Percentiles rank a stretch among this genome's conserved stretches.
These are phyloP conservation scores for Drepana falcataria DNA, from an alignment of 2,888 invertebrate genomes.

Conservation along the genomic window DNA sequence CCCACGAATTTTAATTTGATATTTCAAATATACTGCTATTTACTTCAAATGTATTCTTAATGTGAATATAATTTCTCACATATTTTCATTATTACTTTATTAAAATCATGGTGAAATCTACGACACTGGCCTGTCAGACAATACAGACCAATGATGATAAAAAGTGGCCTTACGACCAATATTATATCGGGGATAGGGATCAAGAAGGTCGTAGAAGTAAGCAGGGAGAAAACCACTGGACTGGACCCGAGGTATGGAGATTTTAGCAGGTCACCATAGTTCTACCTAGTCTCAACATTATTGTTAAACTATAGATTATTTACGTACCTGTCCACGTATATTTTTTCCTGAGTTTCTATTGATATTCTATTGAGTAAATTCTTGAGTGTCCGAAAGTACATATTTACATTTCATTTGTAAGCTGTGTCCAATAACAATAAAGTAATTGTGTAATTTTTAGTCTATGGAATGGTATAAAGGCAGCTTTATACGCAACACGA, in stretches of 20 bases:
- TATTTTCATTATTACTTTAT: too few species aligned
- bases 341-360: too few species aligned
- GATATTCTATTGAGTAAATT: too few species aligned
- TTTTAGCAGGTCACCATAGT: too few species aligned
- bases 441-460: conserved; percentile 23
- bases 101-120: conserved; percentile 9
- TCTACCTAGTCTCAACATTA: too few species aligned
- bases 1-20: background rate
- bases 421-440: too few species aligned
- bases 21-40: background rate
- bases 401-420: too few species aligned
- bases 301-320: too few species aligned
- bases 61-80: background rate
- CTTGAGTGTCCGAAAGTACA: too few species aligned
- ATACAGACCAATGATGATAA: conserved; percentile 26
- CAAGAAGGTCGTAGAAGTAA: conserved; percentile 34
- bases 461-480: conserved; percentile 68
- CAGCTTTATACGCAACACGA: conserved; percentile 52
- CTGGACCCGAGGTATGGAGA: conserved; percentile 45
- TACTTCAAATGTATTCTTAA: background rate
- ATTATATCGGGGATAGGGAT: conserved; percentile 57
- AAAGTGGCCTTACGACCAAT: conserved; percentile 45
- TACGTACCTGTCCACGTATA: background rate
- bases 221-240: conserved; percentile 47
- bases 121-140: conserved; percentile 17